A percentile compares a stretch with the other conserved stretches of the same genome.
Conservation (phyloP, 2,797 vertebrate species). For the Xenops minutus region DNA sequence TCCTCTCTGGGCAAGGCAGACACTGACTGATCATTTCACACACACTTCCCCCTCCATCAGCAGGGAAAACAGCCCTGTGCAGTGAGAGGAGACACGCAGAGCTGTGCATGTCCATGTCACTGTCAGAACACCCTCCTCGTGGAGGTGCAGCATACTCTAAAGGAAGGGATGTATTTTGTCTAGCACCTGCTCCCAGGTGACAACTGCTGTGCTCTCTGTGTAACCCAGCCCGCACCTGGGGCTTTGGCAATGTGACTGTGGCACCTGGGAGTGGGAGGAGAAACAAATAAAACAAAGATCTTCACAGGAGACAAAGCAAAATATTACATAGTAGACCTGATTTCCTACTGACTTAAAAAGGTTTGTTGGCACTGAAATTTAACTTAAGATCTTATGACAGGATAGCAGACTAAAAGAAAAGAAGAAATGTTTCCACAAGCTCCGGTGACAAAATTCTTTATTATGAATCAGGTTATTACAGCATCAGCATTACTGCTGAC, state of each 20-base stretch:
- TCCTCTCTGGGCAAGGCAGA: not conserved
- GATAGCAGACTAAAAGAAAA: not conserved
- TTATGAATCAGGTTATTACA: not conserved
- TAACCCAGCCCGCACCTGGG: not conserved
- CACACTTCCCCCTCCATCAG: not conserved
- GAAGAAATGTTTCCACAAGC: not conserved
- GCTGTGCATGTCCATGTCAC: not conserved
- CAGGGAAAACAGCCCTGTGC: not conserved
- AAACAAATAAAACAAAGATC: not conserved
- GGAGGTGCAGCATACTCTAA: accelerated
- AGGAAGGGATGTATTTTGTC: not conserved
- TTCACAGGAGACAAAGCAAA: not conserved
- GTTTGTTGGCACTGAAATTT: not conserved
- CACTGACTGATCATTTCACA: not conserved
- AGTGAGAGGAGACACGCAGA: not conserved
- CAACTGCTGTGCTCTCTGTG: not conserved
- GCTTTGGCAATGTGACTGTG: not conserved
- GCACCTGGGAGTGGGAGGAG: not conserved
- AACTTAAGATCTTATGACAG: not conserved
- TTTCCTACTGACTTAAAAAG: not conserved
- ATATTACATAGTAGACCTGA: not conserved
- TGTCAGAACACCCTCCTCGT: not conserved
- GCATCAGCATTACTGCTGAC: not conserved
- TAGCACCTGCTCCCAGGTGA: not conserved
- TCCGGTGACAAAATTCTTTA: not conserved